phyloP scores from a whole-genome alignment of 2,888 invertebrate genomes.

The Dermolepida albohirtum region DNA sequence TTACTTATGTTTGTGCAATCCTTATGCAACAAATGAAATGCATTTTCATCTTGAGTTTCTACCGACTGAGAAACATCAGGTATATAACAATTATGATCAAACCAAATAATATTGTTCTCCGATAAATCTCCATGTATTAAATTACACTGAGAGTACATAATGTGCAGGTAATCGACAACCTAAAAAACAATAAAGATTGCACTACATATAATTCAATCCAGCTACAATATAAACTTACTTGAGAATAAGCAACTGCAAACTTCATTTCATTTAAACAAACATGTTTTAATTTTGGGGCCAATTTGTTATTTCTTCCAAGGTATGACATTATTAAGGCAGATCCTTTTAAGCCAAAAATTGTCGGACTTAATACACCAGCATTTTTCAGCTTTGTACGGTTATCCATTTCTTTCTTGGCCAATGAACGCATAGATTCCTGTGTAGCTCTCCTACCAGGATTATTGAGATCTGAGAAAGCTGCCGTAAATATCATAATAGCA shows the following conservation, averaged over 20 bases:
- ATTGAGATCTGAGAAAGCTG: too few species aligned
- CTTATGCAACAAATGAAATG: constrained; percentile 85
- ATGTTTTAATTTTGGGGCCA: constrained; percentile 83
- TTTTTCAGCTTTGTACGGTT: constrained; percentile 85
- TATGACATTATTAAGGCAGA: constrained; percentile 94
- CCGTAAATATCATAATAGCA: too few species aligned
- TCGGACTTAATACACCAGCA: constrained; percentile 86
- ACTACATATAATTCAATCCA: not conserved
- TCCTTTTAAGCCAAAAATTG: constrained; percentile 82
- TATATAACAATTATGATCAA: constrained; percentile 82
- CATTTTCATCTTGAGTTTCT: constrained; percentile 90
- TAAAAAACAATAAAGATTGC: constrained; percentile 47
- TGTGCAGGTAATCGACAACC: constrained; percentile 78
- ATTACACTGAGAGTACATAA: constrained; percentile 84
- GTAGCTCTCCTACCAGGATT: too few species aligned
- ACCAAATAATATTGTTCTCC: constrained; percentile 92
- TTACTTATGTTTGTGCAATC: constrained; percentile 88
- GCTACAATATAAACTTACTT: constrained; percentile 52
- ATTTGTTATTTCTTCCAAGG: constrained; percentile 79
- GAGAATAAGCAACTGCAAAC: constrained; percentile 72
- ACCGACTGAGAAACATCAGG: constrained; percentile 97
- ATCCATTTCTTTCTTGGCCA: constrained; percentile 97
- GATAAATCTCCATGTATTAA: constrained; percentile 95
- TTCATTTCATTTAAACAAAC: constrained; percentile 72
- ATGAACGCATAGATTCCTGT: too few species aligned